Evolutionary conservation across 2,797 vertebrate species (phyloP), one percentile per base, ranked within the genome.

Genomic region (Leptoclinus maculatus): DNA sequence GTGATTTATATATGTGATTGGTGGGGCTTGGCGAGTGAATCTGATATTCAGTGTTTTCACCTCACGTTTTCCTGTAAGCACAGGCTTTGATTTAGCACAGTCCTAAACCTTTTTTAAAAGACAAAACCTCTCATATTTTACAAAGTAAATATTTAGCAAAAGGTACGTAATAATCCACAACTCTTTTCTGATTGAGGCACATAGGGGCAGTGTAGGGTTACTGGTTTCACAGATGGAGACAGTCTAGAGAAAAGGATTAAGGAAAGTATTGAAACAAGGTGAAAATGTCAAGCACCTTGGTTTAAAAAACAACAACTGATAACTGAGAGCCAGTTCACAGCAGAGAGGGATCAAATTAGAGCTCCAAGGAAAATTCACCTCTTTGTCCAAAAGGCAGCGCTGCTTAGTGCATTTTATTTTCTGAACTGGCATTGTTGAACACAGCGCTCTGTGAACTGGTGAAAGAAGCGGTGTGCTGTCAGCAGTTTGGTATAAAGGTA

Each of bases 211-310:
- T 12, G 17, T 12, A 14, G 59, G 70, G 38, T 62, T 79, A 71
- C 45, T 60, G 66, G 62, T 77, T 82, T 84, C 38, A 54, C 66
- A 74, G 66, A 69, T 57, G 67, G 36, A n/a, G 66, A 74, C n/a
- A 16, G 16, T 45, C 9, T 38, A 43, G 36, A n/a, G 21, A 51
- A 59, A 36, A 34, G 12, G 23, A 27, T 64, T 19, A 14, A 54
- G 1, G 16, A 57, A 69, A n/a, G 13, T n/a, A 21, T 16, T 47
- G 17, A 66, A 36, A 11, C 6, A 17, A 49, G 32, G 25, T 34
- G 59, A 29, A 41, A 32, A 53, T 60, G 10, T 27, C 27, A 25
- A 21, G 23, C 7, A 59, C 23, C 12, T 29, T 4, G 51, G 8
- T 47, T 19, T 6, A 21, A 36, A 36, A 63, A 25, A 36, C 10